Evolutionary conservation across 1,140 invertebrate genomes (phyloP), one percentile per base, ranked within the genome.

Genomic region (Euschistus heros): DNA sequence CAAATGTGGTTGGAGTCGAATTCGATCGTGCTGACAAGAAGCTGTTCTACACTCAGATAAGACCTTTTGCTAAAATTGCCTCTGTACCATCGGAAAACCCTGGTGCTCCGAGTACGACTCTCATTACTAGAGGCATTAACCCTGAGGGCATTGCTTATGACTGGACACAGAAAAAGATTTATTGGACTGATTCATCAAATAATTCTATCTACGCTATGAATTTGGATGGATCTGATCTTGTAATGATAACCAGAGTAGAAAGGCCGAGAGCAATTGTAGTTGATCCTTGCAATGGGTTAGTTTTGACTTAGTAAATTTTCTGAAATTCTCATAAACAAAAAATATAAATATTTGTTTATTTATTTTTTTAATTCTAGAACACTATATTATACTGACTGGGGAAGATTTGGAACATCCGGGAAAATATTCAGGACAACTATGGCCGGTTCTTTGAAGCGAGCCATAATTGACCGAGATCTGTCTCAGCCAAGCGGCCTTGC

Each of bases 191-290:
- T 70, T 94, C 88, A 50, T 89, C 87, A 0, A 97, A 95, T 71
- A 91, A 91, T 68, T 92, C 89, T 27, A 95, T 97, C 57, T 97
- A 95, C 71, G 91, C 94, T 0, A 94, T 97, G 86, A 94, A 98
- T 73, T 77, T 92, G 6, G 87, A 93, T 72, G 90, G 92, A 13
- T 79, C 86, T 0, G 86, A 96, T 71, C 78, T 97, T 42, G 88
- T 98, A 0, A 96, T 95, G 85, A 96, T 98, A 65, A 87, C 91
- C 1, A 79, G 88, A 71, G 95, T 97, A 0, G 91, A 97, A 71
- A 79, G 94, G 69, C 95, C 95, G 0, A 80, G 95, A 72, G 94
- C 95, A 1, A 92, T 99, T 67, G 95, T 96, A 0, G 82, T 99
- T 0, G 92, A 99, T 80, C 97, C 97, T 1, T 99, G 97, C 76